These are phyloP conservation scores for Pseudomugil tenellus DNA, from an alignment of 2,797 vertebrate genomes.

Conservation along the genomic window DNA sequence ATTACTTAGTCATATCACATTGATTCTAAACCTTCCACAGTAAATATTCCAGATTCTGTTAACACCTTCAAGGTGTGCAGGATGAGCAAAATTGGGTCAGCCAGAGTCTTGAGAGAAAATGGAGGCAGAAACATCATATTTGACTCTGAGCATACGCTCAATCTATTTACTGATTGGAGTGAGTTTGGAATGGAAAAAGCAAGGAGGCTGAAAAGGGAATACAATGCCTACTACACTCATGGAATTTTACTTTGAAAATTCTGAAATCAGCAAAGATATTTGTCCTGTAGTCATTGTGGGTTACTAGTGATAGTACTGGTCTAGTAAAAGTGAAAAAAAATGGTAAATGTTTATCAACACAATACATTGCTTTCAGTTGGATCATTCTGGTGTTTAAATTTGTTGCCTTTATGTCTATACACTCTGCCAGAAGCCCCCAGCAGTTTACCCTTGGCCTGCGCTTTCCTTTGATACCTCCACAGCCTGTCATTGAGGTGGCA, in stretches of 20 bases:
- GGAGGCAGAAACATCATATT: conserved; percentile 67
- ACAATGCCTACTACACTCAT: not conserved
- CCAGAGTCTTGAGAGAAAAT: conserved; percentile 69
- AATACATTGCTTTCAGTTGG: not conserved
- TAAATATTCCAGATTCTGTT: conserved; percentile 66
- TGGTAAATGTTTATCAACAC: not conserved
- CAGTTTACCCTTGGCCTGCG: conserved; percentile 32
- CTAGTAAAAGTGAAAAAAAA: not conserved
- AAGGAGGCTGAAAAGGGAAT: conserved; percentile 18
- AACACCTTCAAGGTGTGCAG: conserved; percentile 62
- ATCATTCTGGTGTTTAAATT: conserved; percentile 14
- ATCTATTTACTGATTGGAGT: conserved; percentile 76
- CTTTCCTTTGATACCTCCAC: conserved; percentile 21
- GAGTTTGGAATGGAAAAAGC: conserved; percentile 64
- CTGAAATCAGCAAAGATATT: conserved; percentile 13
- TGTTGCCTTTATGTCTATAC: conserved; percentile 31
- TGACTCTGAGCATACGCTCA: conserved; percentile 67
- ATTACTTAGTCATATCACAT: conserved; percentile 76
- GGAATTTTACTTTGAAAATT: conserved; percentile 38
- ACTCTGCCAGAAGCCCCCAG: conserved; percentile 22
- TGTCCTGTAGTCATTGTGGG: conserved; percentile 24
- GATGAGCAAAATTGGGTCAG: conserved; percentile 79
- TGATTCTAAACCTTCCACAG: conserved; percentile 65
- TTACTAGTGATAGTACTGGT: not conserved
- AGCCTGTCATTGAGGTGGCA: conserved; percentile 25